phyloP scores from a whole-genome alignment of 2,888 invertebrate species.

The Agriopis aurantiaria region DNA sequence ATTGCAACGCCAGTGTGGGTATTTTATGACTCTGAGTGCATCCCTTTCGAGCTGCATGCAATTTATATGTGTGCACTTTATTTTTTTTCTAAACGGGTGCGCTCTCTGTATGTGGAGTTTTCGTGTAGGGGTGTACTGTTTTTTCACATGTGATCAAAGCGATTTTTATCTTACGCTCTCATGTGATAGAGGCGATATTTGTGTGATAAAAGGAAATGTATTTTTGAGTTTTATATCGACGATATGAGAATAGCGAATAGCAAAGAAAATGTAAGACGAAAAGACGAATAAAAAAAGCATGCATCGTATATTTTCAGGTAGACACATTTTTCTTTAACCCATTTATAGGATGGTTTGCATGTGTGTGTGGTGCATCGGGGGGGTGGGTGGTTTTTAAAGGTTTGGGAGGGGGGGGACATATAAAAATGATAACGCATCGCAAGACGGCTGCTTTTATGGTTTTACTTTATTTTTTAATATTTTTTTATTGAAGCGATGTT shows the following conservation, averaged over 20 bases:
- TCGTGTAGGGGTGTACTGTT: slow-evolving; percentile 78
- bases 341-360: slow-evolving; percentile 78
- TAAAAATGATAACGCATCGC: slow-evolving; percentile 87
- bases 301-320: slow-evolving; percentile 86
- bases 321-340: slow-evolving; percentile 87
- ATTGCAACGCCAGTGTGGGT: slow-evolving; percentile 64
- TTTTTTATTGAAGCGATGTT: slow-evolving; percentile 72
- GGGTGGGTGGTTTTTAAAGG: slow-evolving; percentile 58
- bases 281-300: slow-evolving; percentile 83
- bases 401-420: slow-evolving; percentile 74
- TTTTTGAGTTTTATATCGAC: slow-evolving; percentile 87
- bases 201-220: slow-evolving; percentile 70
- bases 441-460: slow-evolving; percentile 86
- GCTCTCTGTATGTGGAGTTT: slow-evolving; percentile 68
- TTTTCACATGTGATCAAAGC: slow-evolving; percentile 56
- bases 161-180: slow-evolving; percentile 54
- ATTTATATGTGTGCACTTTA: slow-evolving; percentile 84
- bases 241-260: slow-evolving; percentile 86
- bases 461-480: slow-evolving; percentile 84
- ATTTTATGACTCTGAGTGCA: slow-evolving; percentile 86
- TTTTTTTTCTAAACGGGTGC: slow-evolving; percentile 82
- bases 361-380: slow-evolving; percentile 73
- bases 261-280: slow-evolving; percentile 84
- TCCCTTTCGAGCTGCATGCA: slow-evolving; percentile 85
- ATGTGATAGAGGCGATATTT: slow-evolving; percentile 52